Base-by-base conservation (phyloP, 2,888 invertebrate species). In the Meiosimyza platycephala region DNA sequence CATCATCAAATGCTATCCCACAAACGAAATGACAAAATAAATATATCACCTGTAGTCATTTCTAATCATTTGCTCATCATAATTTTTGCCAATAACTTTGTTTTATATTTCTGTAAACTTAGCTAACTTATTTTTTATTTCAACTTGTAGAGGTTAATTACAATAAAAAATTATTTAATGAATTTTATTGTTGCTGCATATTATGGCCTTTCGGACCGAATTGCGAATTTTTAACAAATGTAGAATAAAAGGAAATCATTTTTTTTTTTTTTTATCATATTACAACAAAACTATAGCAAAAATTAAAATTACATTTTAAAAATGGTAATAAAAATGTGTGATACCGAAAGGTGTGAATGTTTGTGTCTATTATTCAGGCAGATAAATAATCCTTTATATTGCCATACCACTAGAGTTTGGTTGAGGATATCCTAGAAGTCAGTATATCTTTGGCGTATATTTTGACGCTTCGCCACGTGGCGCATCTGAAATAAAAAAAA, bases 381-480 rank as follows among this genome's bases (percentile, higher is more conserved):
- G 64, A 50, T 51, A 40, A 40, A 7, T 40, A 40, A 40, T 40
- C 40, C 6, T 40, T 9, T 9, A 40, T 7, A 9, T 40, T 9
- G 9, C 6, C 6, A 40, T 40, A 9, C 40, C 6, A 9, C 40
- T 40, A 40, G 40, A 40, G 9, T 40, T 6, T 1, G 40, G 2
- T 40, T 40, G 40, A 40, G 40, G 9, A 9, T n/a, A 22, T 11
- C 74, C 80, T 83, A 83, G 72, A 83, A 83, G 77, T 83, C 83
- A 69, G 83, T 83, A 72, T 83, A 83, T 15, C 84, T 78, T 78
- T 84, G 85, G 60, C 84, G 84, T 55, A 81, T 73, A 72, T 79
- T 85, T 76, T 85, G 84, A 13, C 84, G 82, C 63, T 82, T 84
- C 66, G 85, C 81, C 47, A 83, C 80, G 69, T 83, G 82, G 71